phyloP scores from a whole-genome alignment of 2,113 vertebrate genomes.

The Dascyllus trimaculatus region DNA sequence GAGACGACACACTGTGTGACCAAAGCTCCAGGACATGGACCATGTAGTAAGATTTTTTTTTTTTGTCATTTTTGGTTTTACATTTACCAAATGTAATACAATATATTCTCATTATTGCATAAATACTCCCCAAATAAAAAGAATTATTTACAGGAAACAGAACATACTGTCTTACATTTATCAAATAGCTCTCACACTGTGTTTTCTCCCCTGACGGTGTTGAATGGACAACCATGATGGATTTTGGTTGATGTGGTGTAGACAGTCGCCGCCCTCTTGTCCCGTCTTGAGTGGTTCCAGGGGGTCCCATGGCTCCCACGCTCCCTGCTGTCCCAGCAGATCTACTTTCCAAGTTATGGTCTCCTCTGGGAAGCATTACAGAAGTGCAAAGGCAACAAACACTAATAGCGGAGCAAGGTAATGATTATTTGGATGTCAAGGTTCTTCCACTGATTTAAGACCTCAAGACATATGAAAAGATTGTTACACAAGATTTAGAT shows the following conservation, averaged over 20 bases:
- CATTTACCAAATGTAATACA: background rate
- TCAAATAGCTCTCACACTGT: slow-evolving; percentile 27
- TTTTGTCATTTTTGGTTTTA: background rate
- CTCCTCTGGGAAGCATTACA: slow-evolving; percentile 23
- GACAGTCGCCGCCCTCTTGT: background rate
- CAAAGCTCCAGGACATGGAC: background rate
- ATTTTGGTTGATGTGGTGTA: background rate
- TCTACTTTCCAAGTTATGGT: slow-evolving; percentile 17
- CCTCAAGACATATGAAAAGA: background rate
- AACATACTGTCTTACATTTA: slow-evolving; percentile 30
- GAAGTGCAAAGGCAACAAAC: background rate
- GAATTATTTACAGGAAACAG: background rate
- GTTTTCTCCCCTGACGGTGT: slow-evolving; percentile 8
- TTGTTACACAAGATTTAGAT: background rate
- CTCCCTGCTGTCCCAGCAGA: background rate
- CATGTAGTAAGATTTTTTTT: background rate
- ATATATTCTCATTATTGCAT: background rate
- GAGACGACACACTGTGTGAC: no score
- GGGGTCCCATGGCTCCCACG: background rate
- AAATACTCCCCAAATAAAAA: rapidly evolving
- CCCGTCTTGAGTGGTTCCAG: background rate
- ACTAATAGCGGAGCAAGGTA: background rate
- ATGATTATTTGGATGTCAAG: no score
- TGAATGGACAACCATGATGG: slow-evolving; percentile 41
- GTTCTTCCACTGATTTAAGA: background rate